Evolutionary conservation across 2,797 vertebrate genomes (phyloP), one percentile per base, ranked within the genome.

Genomic region (Craterocephalus amniculus): DNA sequence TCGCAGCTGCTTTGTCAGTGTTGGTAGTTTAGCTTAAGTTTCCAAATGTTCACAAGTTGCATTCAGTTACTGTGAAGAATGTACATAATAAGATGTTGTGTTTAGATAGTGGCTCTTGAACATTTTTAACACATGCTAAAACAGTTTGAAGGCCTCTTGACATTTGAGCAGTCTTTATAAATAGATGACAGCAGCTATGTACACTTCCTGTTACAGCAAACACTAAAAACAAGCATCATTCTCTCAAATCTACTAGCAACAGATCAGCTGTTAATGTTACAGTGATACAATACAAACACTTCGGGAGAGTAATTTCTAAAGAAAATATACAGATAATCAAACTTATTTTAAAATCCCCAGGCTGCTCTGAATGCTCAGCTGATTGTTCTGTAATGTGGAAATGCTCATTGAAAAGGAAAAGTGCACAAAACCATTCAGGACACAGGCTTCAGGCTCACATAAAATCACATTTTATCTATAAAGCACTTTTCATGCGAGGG

Each of bases 151-250:
- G 52, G 26, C 49, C 35, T 58, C 38, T 59, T 67, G 20, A 57
- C 55, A 22, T 14, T 31, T 56, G 24, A 43, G n/a, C 24, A 52
- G 22, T 26, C 24, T 27, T 14, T 52, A 27, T 26, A 52, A 27
- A 52, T 52, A 52, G 24, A 27, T 52, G 36, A 54, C 35, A 26
- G 4, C 4, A 5, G 4, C 24, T 27, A 34, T 6, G 3, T 0
- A 6, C 4, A 62, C 60, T 74, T 77, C 9, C 18, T 31, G 29
- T 67, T 34, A 32, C 34, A 38, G 51, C 4, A 59, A 72, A 64
- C 26, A 32, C 5, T 20, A 18, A 35, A 24, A 1, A 13, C 12
- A 66, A 55, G 14, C 10, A 0, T 29, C 0, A 29, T n/a, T 74
- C 29, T 24, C 18, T 32, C 27, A 34, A 24, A 45, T 36, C 1